Evolutionary conservation across 2,113 vertebrate species (phyloP).

Genomic region (Sprattus sprattus): DNA sequence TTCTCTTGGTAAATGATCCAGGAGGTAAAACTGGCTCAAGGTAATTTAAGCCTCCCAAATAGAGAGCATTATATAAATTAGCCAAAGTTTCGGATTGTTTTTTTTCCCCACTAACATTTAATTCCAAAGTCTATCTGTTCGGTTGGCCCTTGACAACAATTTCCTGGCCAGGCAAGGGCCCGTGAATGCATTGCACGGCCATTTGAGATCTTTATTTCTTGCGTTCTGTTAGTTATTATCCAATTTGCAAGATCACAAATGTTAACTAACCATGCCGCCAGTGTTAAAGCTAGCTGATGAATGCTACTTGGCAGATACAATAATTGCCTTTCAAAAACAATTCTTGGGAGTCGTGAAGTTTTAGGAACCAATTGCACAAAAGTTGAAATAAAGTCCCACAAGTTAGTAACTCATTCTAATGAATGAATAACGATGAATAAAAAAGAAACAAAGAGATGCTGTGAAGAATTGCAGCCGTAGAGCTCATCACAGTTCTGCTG

Average conservation of each 20-base stretch:
- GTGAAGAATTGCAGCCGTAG: not conserved
- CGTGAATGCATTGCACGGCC: slow-evolving; percentile 16
- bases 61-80: slow-evolving; percentile 67
- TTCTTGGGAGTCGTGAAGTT: not conserved
- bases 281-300: slow-evolving; percentile 19
- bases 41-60: slow-evolving; percentile 60
- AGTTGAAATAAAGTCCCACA: not conserved
- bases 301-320: not conserved
- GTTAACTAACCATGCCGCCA: slow-evolving; percentile 24
- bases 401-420: not conserved
- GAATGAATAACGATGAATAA: no score
- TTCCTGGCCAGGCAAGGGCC: slow-evolving; percentile 21
- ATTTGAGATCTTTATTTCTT: not conserved
- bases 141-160: slow-evolving; percentile 41
- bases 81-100: slow-evolving; percentile 56
- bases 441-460: not conserved
- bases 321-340: slow-evolving; percentile 25
- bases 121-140: slow-evolving; percentile 41
- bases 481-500: not conserved
- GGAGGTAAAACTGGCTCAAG: slow-evolving; percentile 66
- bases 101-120: slow-evolving; percentile 48
- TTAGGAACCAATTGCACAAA: slow-evolving; percentile 13
- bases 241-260: slow-evolving; percentile 31
- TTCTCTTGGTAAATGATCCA: slow-evolving; percentile 67
- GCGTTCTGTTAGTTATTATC: slow-evolving; percentile 34